Evolutionary conservation across 2,888 invertebrate species (phyloP).

Genomic region (Acleris holmiana): DNA sequence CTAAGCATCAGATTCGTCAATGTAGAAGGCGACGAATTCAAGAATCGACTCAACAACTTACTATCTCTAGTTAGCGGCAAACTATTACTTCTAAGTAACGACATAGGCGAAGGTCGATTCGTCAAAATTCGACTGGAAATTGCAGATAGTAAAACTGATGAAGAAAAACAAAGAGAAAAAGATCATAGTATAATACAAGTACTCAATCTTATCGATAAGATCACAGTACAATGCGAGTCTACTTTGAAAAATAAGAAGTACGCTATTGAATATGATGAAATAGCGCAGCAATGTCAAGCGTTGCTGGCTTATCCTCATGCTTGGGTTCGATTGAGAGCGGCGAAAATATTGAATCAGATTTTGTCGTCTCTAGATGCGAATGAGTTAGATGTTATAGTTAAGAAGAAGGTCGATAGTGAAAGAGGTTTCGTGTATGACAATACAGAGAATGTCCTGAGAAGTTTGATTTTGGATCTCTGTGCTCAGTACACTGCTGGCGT

Average conservation of each 20-base stretch:
- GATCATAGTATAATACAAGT: slow-evolving; percentile 91
- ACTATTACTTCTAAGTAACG: slow-evolving; percentile 77
- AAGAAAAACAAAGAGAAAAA: slow-evolving; percentile 85
- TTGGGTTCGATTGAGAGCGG: slow-evolving; percentile 92
- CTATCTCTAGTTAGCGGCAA: slow-evolving; percentile 85
- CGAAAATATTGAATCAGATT: slow-evolving; percentile 90
- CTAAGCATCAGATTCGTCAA: slow-evolving; percentile 91
- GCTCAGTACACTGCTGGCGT: slow-evolving; percentile 89
- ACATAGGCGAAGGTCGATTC: slow-evolving; percentile 84
- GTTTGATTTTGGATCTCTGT: slow-evolving; percentile 89
- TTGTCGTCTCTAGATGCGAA: slow-evolving; percentile 86
- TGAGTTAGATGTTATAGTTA: slow-evolving; percentile 81
- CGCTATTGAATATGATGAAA: slow-evolving; percentile 78
- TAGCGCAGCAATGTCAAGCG: slow-evolving; percentile 87
- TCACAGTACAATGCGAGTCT: slow-evolving; percentile 86
- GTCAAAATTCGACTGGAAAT: slow-evolving; percentile 80
- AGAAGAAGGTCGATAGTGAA: slow-evolving; percentile 62
- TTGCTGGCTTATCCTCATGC: slow-evolving; percentile 92
- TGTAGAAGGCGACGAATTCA: slow-evolving; percentile 89
- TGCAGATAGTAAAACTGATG: slow-evolving; percentile 71
- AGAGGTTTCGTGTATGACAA: slow-evolving; percentile 86
- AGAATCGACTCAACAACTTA: slow-evolving; percentile 84
- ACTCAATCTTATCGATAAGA: slow-evolving; percentile 88
- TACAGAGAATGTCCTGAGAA: slow-evolving; percentile 85
- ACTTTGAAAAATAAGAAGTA: slow-evolving; percentile 82